Base-by-base conservation (phyloP, 2,113 vertebrate genomes). In the Corvus hawaiiensis region DNA sequence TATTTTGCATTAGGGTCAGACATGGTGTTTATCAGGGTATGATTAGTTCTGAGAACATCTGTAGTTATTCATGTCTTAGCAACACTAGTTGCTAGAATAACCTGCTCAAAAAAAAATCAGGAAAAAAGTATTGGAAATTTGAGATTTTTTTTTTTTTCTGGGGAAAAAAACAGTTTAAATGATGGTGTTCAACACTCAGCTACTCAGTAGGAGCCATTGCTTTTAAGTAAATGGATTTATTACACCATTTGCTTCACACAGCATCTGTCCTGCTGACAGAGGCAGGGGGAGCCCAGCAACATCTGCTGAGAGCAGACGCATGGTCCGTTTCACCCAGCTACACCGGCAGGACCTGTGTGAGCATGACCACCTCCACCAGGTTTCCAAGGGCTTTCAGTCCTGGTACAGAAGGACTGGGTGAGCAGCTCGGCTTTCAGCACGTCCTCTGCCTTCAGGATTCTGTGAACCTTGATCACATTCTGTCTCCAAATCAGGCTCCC, bases 41-140 rank as follows among this genome's bases (percentile, higher is more conserved):
- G 67, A 91, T 89, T 82, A 94, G 89, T n/a, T 66, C 83, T 35
- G 28, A 76, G 77, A 56, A 89, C 49, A 89, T 87, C 84, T 84
- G 84, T 11, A 89, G 73, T 41, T 72, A 82, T 88, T 69, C 84
- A 72, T 80, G 32, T 79, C 94, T 85, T 87, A 94, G 91, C 91
- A 96, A 96, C 89, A 83, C 30, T 44, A 90, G 81, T 52, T 75
- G 72, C 91, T 82, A 86, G 21, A 94, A 80, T 48, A 94, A 96
- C 78, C 49, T 22, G 39, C 43, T 87, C 33, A 43, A 91, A 93
- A 86, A 74, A 61, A 87, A 67, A 64, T 14, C 37, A 58, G 62
- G 72, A 79, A 91, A 61, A 66, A 94, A 72, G 32, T 77, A 66
- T 17, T 72, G 44, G 33, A n/a, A 55, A 64, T 61, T 62, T 58